phyloP scores from a whole-genome alignment of 92 coral and sea anemone genomes.

The Blastomussa wellsi region DNA sequence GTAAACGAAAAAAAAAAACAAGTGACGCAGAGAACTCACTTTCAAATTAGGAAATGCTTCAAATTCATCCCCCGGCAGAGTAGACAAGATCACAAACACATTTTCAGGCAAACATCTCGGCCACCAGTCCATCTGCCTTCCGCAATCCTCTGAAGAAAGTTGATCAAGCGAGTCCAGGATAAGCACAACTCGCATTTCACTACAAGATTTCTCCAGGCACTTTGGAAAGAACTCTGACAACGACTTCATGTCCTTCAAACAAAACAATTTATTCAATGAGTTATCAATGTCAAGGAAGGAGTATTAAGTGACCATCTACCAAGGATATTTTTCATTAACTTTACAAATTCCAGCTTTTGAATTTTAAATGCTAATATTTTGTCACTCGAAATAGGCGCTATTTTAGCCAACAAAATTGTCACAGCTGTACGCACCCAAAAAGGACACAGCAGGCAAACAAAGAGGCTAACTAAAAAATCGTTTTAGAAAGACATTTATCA shows the following conservation, averaged over 20 bases:
- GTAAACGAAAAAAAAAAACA: no score
- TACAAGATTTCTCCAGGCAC: conserved; percentile 57
- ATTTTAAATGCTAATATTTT: no score
- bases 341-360: no score
- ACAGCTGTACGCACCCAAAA: no score
- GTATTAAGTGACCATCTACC: not conserved
- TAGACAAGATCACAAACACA: conserved; percentile 59
- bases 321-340: no score
- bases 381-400: no score
- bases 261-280: not conserved
- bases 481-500: no score
- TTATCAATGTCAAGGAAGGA: not conserved
- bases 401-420: no score
- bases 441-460: no score
- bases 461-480: no score
- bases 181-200: conserved; percentile 41
- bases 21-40: conserved; percentile 50
- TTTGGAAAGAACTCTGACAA: conserved; percentile 56
- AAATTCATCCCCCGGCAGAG: conserved; percentile 64
- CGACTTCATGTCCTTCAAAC: conserved; percentile 57
- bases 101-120: conserved; percentile 59
- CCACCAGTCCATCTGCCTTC: conserved; percentile 64
- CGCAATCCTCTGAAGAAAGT: conserved; percentile 53
- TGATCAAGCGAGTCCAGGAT: conserved; percentile 79
- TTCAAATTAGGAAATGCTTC: conserved; percentile 58